Evolutionary conservation across 1,140 invertebrate genomes (phyloP), one percentile per base, ranked within the genome.

Genomic region (Belonocnema kinseyi): DNA sequence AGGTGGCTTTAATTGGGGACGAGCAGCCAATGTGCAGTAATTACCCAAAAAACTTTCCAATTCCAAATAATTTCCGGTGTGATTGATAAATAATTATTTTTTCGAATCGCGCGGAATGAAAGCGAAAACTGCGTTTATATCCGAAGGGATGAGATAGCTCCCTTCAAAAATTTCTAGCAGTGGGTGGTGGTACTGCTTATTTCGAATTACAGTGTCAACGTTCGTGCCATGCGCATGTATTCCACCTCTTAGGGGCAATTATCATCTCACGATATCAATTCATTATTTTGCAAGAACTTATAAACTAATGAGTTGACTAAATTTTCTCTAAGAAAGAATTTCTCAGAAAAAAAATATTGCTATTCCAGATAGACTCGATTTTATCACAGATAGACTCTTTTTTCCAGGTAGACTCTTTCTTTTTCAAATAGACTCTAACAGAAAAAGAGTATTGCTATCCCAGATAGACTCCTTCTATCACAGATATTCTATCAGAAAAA

Each of bases 1-100:
- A 4, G 97, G 97, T 50, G 97, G 97, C 61, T 98, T 97, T 86
- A 93, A 96, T 81, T 98, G 97, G 97, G 96, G 95, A 50, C 92
- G 92, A 80, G 92, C 92, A 79, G 90, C 83, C 26, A 88, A 91
- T 70, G 84, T 88, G 72, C 87, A 90, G 76, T 91, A 81, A 90
- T n/a, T 83, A 74, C 13, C 16, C 26, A 10, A 4, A n/a, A 19
- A 54, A 54, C 17, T 54, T 19, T 54, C 53, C n/a, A 54, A 54
- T 54, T 54, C 53, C 17, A n/a, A 54, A 54, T 19, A 54, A 54
- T 54, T 17, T 54, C 53, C n/a, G 16, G n/a, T 6, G 53, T n/a
- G n/a, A 54, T 17, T 19, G 53, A 17, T 54, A 54, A 54, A 54
- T 54, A 54, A 19, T 54, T 17, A 54, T 54, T 54, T 17, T 10